Base-by-base conservation (phyloP, 2,888 invertebrate genomes). In the Sarcophaga caerulescens region DNA sequence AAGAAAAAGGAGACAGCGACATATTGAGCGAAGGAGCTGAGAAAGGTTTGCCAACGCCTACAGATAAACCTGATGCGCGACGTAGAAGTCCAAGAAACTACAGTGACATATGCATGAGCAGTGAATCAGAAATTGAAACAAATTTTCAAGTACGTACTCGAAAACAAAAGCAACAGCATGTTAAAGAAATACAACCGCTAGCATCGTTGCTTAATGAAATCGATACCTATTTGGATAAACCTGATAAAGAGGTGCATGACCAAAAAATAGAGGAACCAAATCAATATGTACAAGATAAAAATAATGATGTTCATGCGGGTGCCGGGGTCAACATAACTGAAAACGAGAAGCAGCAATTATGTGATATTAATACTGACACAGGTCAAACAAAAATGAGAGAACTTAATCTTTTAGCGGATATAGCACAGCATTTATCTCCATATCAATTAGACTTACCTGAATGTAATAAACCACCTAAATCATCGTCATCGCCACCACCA, bases 391-490 rank as follows among this genome's bases (percentile, higher is more conserved):
- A 81, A 86, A 62, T 75, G 66, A 57, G 66, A 25, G 86, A 86
- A 63, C 66, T 70, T 23, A 84, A 74, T 63, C 75, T 86, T 45
- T 81, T 86, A 81, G 84, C 78, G 23, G 81, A 78, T 66, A 84
- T 81, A 47, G 84, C 84, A 10, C 77, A 84, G 62, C 77, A 74
- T 81, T 75, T 86, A 78, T 73, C 84, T 65, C 79, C 84, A 84
- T 80, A 84, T 76, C 79, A 79, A 52, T 79, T 80, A 84, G 75
- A 76, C 44, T 74, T 63, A 63, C 78, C 73, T 69, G 66, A 66
- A 71, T 65, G 60, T 70, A 69, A 75, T 69, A 73, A 59, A 44
- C 8, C 17, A 66, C 44, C 44, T n/a, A 5, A 17, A 76, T 25
- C 70, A 45, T 23, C 45, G 14, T 57, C 45, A 63, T 57, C 65